Base-by-base conservation (phyloP, 1,140 invertebrate genomes). In the Trachymyrmex cornetzi region DNA sequence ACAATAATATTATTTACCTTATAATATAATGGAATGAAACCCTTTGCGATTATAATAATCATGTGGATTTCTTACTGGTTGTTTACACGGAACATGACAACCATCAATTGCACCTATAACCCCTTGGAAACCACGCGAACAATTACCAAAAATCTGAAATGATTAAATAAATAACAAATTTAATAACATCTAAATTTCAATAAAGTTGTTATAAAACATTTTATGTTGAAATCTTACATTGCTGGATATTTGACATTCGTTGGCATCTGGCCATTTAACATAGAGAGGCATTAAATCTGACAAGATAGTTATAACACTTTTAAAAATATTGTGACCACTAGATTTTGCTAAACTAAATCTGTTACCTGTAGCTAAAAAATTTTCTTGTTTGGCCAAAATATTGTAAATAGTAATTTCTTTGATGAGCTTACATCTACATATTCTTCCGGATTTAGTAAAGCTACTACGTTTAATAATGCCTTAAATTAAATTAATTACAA, bases 151-250 rank as follows among this genome's bases (percentile, higher is more conserved):
- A 22, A 57, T 57, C 19, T 57, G n/a, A 22, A 57, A 57, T 57
- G 7, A 53, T 53, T 53, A 19, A 53, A 53, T 53, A 53, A 53
- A 53, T 53, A 3, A 53, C 0, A 5, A 53, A 53, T 53, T 19
- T 53, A 53, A 53, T 53, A n/a, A n/a, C n/a, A 53, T 53, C 14
- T 16, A 53, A 53, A 19, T 53, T 19, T 19, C 3, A 53, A 53
- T 53, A 16, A 16, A 53, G 19, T 53, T 53, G 14, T 19, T 34
- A 53, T 53, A 53, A 16, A 53, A 53, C 16, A 50, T 14, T 50
- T 50, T n/a, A n/a, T n/a, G n/a, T n/a, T n/a, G n/a, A n/a, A n/a
- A 64, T 64, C 5, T n/a, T 55, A 55, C 22, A 59, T 59, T 59
- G 57, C 22, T 3, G 22, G 57, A 59, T 59, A 22, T 59, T 59